Conservation (phyloP, 2,113 vertebrate species). For the Cyanoderma ruficeps region DNA sequence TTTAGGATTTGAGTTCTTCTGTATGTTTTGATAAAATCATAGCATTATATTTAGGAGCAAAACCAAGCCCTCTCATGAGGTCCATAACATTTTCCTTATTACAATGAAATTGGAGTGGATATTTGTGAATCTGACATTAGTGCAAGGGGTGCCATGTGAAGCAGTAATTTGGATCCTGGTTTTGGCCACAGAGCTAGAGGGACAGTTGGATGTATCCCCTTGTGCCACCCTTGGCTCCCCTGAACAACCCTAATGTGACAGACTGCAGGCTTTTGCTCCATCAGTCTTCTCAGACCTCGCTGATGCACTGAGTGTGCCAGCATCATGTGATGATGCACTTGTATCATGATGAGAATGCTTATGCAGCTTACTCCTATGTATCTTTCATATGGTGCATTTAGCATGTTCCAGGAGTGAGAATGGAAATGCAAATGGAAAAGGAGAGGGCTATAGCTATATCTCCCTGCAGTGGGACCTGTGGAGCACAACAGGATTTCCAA, state of each 20-base stretch:
- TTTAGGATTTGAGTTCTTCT: background rate
- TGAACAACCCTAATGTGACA: background rate
- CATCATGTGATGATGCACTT: background rate
- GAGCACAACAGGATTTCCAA: background rate
- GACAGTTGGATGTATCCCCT: background rate
- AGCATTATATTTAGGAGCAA: background rate
- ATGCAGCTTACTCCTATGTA: background rate
- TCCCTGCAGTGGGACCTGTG: background rate
- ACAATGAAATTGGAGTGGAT: background rate
- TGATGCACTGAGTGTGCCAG: background rate
- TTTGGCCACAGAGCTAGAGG: background rate
- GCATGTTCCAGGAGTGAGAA: background rate
- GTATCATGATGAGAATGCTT: background rate
- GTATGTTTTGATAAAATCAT: background rate
- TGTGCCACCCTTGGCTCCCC: background rate
- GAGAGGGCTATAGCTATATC: background rate
- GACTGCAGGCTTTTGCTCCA: background rate
- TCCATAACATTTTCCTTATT: background rate
- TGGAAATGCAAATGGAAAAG: background rate
- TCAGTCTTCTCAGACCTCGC: background rate
- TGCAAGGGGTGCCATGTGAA: background rate
- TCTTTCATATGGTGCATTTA: background rate
- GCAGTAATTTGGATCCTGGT: accelerated
- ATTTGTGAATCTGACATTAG: background rate
- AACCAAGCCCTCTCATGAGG: background rate